Evolutionary conservation across 2,888 invertebrate genomes (phyloP).

Genomic region (Boloria euphrosyne): DNA sequence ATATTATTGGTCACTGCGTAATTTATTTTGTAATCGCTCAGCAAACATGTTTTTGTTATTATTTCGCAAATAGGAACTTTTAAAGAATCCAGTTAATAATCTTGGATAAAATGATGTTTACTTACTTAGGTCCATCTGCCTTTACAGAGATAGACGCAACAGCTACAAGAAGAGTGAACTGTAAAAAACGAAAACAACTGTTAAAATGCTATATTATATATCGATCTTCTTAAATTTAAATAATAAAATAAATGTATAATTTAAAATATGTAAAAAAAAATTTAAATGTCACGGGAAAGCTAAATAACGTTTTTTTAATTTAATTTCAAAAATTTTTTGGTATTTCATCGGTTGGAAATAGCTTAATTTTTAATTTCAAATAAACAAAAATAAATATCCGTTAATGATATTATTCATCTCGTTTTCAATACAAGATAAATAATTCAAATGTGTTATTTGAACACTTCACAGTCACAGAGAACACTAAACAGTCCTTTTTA

Average conservation of each 20-base stretch:
- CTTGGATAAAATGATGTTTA: conserved; percentile 35
- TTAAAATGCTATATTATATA: conserved; percentile 14
- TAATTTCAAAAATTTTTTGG: too few species aligned
- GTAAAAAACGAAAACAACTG: conserved; percentile 51
- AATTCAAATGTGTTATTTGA: conserved; percentile 4
- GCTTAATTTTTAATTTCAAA: too few species aligned
- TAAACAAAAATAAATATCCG: too few species aligned
- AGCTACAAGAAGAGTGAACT: conserved; percentile 79
- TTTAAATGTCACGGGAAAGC: too few species aligned
- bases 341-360: too few species aligned
- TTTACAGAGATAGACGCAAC: conserved; percentile 61
- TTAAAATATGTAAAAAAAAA: too few species aligned
- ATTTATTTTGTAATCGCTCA: conserved; percentile 7
- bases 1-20: not conserved
- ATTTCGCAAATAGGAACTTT: not conserved
- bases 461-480: conserved; percentile 37
- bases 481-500: conserved; percentile 31
- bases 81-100: not conserved
- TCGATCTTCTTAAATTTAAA: too few species aligned
- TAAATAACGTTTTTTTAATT: too few species aligned
- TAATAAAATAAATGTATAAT: not conserved
- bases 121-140: conserved; percentile 78
- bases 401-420: too few species aligned
- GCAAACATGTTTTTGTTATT: not conserved
- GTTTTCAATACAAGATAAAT: too few species aligned